phyloP scores from a whole-genome alignment of 2,797 vertebrate species.

The Malacoraja senta region DNA sequence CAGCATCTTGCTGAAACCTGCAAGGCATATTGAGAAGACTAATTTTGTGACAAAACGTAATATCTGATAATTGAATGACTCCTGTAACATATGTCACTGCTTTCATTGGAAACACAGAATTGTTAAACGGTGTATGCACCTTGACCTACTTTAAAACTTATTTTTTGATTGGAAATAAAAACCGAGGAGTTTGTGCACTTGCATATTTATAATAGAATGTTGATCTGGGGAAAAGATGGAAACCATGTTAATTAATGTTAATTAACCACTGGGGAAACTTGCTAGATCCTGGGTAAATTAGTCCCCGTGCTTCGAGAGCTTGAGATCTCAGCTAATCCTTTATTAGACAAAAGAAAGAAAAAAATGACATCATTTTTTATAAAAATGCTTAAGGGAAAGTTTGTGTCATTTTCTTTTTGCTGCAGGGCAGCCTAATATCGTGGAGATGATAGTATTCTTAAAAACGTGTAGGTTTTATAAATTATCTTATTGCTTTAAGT shows the following conservation, averaged over 20 bases:
- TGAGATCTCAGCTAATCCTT: slow-evolving; percentile 71
- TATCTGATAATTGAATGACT: background rate
- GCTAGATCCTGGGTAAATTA: slow-evolving; percentile 71
- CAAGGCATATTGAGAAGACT: slow-evolving; percentile 62
- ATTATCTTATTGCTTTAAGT: background rate
- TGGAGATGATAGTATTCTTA: background rate
- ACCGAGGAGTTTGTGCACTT: background rate
- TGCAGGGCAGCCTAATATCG: background rate
- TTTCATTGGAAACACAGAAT: background rate
- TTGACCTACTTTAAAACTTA: background rate
- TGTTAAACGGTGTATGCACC: background rate
- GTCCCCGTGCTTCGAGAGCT: slow-evolving; percentile 69
- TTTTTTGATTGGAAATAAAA: slow-evolving; percentile 5
- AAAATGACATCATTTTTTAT: slow-evolving; percentile 71
- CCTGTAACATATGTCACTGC: background rate
- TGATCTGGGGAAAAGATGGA: slow-evolving; percentile 59
- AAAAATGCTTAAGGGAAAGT: slow-evolving; percentile 62
- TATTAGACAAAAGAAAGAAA: slow-evolving; percentile 77
- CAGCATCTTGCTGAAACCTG: slow-evolving; percentile 49
- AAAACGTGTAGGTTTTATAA: background rate
- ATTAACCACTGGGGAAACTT: slow-evolving; percentile 69
- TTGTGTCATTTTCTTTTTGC: slow-evolving; percentile 57
- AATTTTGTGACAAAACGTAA: slow-evolving; percentile 44
- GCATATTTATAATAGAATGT: slow-evolving; percentile 34
- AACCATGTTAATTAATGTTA: slow-evolving; percentile 77